Conservation (phyloP, 2,797 vertebrate genomes). For the Pangasius sanitwongsei region DNA sequence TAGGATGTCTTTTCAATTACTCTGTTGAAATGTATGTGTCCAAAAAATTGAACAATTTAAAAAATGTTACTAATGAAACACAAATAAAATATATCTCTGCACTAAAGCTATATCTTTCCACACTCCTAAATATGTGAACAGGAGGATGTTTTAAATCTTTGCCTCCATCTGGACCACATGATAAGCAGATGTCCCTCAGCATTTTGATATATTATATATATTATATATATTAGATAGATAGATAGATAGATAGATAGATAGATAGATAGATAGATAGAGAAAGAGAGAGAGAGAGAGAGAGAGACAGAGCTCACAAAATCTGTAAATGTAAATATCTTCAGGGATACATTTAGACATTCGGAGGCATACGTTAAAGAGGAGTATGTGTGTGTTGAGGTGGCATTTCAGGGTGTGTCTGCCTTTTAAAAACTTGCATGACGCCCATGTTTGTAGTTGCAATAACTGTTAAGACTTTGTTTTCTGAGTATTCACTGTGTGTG, state of each 20-base stretch:
- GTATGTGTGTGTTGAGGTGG: neutral
- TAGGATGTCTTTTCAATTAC: neutral
- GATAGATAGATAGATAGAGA: too few species aligned
- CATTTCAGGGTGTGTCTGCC: neutral
- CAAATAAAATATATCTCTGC: neutral
- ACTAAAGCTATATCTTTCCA: neutral
- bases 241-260: neutral
- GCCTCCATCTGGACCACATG: neutral
- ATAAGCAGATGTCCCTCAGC: neutral
- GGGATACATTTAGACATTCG: neutral
- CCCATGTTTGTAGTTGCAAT: neutral
- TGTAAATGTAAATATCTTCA: neutral
- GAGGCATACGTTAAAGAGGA: neutral
- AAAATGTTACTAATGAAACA: neutral
- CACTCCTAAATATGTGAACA: neutral
- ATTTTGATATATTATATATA: too few species aligned
- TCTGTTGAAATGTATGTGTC: neutral
- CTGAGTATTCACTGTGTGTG: neutral
- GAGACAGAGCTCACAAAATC: neutral
- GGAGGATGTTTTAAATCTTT: neutral
- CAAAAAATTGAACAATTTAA: neutral
- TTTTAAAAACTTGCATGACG: neutral
- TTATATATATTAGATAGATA: too few species aligned
- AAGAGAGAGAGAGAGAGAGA: neutral
- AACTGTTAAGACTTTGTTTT: neutral